Base-by-base conservation (phyloP, 1,140 invertebrate species). In the Drosophila willistoni region DNA sequence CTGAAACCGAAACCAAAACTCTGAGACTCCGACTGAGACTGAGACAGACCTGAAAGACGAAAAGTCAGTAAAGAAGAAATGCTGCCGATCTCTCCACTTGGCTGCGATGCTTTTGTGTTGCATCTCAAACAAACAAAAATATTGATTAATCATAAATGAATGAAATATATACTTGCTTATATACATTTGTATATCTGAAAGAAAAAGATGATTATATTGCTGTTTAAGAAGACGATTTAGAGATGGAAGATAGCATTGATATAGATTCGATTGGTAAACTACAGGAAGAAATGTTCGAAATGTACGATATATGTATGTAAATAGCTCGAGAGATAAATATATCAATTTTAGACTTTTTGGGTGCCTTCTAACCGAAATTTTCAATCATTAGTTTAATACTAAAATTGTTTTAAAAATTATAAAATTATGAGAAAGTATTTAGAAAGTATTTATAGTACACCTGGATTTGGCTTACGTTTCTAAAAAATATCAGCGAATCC, bases 91-190 rank as follows among this genome's bases (percentile, higher is more conserved):
- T 57, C 67, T 77, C 66, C 79, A 87, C 77, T 89, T 80, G 77
- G 77, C 73, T 68, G 63, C 57, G 69, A 79, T 71, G 71, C 84
- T 84, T 89, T 89, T 89, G 77, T 79, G 72, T 79, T 89, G 84
- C 85, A 89, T 71, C 82, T 76, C 84, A 72, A 81, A 89, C 84
- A 72, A 81, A 89, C 85, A 76, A 62, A 81, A 81, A 84, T 89
- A 90, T 89, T 89, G 84, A 89, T 89, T 89, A 89, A 89, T 89
- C 84, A 89, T 78, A 79, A 78, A 57, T 62, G 36, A 68, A 73
- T 62, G 36, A 68, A 73, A 77, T 63, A 22, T 59, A 59, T 59
- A 59, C 14, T 14, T 12, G 19, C 33, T 4, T 36, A 19, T 59
- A 36, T 36, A 56, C 33, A n/a, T 56, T 34, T 56, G 55, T 56